These are phyloP conservation scores for Sinocyclocheilus anophthalmus DNA, from an alignment of 2,113 vertebrate genomes.

Conservation along the genomic window DNA sequence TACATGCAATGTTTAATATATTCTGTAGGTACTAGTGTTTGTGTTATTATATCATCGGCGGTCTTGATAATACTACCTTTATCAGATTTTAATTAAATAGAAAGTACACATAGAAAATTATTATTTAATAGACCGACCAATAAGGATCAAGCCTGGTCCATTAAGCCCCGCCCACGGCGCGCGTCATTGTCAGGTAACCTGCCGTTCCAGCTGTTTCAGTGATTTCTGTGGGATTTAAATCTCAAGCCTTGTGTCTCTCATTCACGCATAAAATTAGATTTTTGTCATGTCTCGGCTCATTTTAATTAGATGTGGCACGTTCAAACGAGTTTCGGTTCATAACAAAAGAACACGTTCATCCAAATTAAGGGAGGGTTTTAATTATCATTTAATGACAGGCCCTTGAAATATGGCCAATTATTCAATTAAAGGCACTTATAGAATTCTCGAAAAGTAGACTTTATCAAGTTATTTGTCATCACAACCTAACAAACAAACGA, in stretches of 20 bases:
- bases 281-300: background rate
- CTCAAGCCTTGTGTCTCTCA: background rate
- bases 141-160: background rate
- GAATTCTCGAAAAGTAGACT: background rate
- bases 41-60: background rate
- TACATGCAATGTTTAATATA: background rate
- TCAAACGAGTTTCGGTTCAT: background rate
- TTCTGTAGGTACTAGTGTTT: background rate
- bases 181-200: rapidly evolving
- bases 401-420: background rate
- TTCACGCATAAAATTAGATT: background rate
- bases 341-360: background rate
- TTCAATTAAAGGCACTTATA: background rate
- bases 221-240: background rate
- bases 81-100: background rate
- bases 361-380: background rate
- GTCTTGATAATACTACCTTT: background rate
- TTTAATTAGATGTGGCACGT: background rate
- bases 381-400: conserved; percentile 2
- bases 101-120: background rate
- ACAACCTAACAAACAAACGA: background rate
- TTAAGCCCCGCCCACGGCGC: background rate
- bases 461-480: background rate
- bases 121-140: background rate
- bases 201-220: background rate